Evolutionary conservation across 2,797 vertebrate species (phyloP).

Genomic region (Bradypodion pumilum): DNA sequence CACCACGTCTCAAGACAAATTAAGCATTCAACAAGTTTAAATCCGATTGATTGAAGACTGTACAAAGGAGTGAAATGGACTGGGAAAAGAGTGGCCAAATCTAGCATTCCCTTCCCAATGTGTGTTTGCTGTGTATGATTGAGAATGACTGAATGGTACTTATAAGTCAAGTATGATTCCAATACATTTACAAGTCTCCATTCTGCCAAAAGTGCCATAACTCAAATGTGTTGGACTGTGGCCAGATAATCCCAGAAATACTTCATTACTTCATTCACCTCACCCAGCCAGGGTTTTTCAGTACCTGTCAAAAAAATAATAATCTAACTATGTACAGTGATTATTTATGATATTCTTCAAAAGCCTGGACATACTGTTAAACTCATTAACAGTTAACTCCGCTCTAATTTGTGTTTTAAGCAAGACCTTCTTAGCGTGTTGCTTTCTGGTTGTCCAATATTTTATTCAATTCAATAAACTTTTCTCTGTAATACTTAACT

Average conservation of each 20-base stretch:
- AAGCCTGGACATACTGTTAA: background rate
- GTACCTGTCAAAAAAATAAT: background rate
- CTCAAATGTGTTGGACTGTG: background rate
- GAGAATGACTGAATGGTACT: too few species aligned
- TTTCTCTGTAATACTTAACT: background rate
- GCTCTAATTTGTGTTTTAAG: background rate
- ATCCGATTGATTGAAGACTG: too few species aligned
- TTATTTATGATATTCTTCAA: background rate
- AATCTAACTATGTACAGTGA: background rate
- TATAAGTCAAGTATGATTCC: background rate
- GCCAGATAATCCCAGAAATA: background rate
- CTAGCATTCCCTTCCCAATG: too few species aligned
- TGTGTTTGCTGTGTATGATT: too few species aligned
- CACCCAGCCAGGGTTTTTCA: background rate
- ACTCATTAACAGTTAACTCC: background rate
- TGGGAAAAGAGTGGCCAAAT: too few species aligned
- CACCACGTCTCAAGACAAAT: too few species aligned
- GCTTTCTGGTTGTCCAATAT: background rate
- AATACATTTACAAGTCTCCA: accelerated
- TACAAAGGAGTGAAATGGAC: too few species aligned
- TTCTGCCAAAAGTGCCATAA: background rate
- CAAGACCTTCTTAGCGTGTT: background rate
- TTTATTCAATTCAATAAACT: background rate
- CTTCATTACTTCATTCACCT: background rate
- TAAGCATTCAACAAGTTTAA: too few species aligned